Percentiles rank a stretch among this genome's conserved stretches.
Evolutionary conservation across 1,140 invertebrate species (phyloP).

Genomic region (Radopholus similis): DNA sequence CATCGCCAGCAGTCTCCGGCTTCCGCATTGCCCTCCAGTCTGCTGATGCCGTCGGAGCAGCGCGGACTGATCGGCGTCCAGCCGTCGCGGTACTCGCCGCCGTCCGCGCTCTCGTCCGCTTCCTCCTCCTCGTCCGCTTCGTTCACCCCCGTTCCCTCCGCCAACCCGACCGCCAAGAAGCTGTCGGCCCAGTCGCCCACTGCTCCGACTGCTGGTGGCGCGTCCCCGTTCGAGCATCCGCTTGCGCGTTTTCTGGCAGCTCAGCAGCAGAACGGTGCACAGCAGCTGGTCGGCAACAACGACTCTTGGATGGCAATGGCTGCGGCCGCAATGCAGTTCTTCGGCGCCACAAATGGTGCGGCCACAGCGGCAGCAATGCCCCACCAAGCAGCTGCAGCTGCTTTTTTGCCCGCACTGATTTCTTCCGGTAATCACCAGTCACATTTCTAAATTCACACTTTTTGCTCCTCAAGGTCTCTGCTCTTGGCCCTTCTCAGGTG

Average conservation of each 20-base stretch:
- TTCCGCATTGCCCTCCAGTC: not conserved
- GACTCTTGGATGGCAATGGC: not conserved
- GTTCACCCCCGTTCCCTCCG: not conserved
- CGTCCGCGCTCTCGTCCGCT: not conserved
- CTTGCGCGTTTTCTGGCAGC: not conserved
- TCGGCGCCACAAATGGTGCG: not conserved
- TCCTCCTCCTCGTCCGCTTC: not conserved
- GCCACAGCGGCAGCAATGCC: not conserved
- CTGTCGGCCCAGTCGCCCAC: not conserved
- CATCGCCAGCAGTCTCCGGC: not conserved
- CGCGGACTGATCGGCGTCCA: not conserved
- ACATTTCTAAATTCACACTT: not conserved
- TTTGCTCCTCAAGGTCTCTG: not conserved
- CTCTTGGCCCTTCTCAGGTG: not conserved
- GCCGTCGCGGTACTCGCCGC: not conserved
- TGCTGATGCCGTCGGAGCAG: not conserved
- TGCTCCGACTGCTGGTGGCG: not conserved
- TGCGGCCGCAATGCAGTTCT: not conserved
- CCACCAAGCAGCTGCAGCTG: not conserved
- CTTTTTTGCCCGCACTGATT: constrained; percentile 1
- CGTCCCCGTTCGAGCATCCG: too few species aligned
- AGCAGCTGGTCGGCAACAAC: too few species aligned
- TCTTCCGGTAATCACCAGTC: not conserved
- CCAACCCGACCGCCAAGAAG: not conserved
- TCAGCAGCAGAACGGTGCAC: not conserved